Evolutionary conservation across 1,140 invertebrate species (phyloP).

Genomic region (Hirudo medicinalis): DNA sequence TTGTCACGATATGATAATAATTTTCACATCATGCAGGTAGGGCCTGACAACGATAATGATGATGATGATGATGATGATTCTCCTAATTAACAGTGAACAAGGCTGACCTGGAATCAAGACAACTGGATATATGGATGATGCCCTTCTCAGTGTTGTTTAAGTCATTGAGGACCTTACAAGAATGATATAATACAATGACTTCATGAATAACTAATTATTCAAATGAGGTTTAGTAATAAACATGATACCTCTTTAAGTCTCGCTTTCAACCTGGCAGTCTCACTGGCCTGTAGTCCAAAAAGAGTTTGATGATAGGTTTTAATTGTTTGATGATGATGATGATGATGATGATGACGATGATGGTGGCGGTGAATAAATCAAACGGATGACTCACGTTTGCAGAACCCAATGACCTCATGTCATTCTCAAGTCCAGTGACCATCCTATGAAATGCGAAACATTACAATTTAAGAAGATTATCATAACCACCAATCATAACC

Average conservation of each 20-base stretch:
- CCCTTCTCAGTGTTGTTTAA: too few species aligned
- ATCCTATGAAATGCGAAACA: not conserved
- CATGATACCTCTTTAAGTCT: not conserved
- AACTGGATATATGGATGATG: too few species aligned
- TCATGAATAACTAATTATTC: not conserved
- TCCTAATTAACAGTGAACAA: too few species aligned
- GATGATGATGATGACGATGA: not conserved
- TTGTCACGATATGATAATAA: too few species aligned
- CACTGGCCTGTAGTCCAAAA: not conserved
- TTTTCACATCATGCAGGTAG: too few species aligned
- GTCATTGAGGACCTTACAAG: too few species aligned
- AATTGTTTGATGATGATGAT: slow-evolving; percentile 2
- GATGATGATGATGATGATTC: too few species aligned
- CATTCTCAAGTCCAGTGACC: not conserved
- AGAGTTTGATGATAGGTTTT: not conserved
- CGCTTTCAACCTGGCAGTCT: not conserved
- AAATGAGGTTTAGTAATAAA: not conserved
- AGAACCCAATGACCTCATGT: not conserved
- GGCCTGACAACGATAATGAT: too few species aligned
- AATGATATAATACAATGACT: not conserved
- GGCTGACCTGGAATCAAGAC: too few species aligned
- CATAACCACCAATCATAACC: not conserved
- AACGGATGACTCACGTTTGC: not conserved
- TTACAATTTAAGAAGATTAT: not conserved
- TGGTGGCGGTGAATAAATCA: not conserved